Base-by-base conservation (phyloP, 92 coral and sea anemone genomes). In the Nematostella vectensis region DNA sequence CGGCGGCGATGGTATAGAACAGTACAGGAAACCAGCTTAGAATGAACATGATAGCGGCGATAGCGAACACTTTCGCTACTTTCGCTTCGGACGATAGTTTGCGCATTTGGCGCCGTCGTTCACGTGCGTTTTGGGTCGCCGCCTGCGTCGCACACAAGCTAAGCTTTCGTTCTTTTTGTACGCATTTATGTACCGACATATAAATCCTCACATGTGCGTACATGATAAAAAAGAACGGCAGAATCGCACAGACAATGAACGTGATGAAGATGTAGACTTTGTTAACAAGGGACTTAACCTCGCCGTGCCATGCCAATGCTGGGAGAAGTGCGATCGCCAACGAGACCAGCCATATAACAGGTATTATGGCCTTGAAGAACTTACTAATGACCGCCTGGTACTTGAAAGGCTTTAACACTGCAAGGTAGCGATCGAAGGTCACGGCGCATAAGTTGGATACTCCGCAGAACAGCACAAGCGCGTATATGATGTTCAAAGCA, bases 11-110 rank as follows among this genome's bases (percentile, higher is more conserved):
- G 29, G 58, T 57, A 17, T 58, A 38, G 21, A 68, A 40, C 26
- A 79, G 61, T 2, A 79, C 60, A n/a, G 87, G 87, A 29, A 79
- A 61, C 87, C 87, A 79, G 37, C 80, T 73, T 20, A 79, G 40
- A 0, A 73, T 61, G 27, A 79, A 68, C 72, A 73, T 73, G 1
- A 58, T 25, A 1, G 81, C 76, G 0, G 76, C 72, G 2, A 73
- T 65, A 8, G 71, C 65, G 38, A 79, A 79, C 10, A 79, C 76
- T 57, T 73, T 79, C 0, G 87, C 81, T 53, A 79, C 53, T 58
- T 79, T 79, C 9, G 87, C 87, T 11, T 79, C 87, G 11, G 95
- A 65, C 0, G 95, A 85, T 1, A 80, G 57, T 47, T 58, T 80
- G 17, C 69, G 61, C 19, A 23, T 26, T 30, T 69, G 47, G 6